phyloP scores from a whole-genome alignment of 2,113 vertebrate genomes.

The Balaenoptera acutorostrata region DNA sequence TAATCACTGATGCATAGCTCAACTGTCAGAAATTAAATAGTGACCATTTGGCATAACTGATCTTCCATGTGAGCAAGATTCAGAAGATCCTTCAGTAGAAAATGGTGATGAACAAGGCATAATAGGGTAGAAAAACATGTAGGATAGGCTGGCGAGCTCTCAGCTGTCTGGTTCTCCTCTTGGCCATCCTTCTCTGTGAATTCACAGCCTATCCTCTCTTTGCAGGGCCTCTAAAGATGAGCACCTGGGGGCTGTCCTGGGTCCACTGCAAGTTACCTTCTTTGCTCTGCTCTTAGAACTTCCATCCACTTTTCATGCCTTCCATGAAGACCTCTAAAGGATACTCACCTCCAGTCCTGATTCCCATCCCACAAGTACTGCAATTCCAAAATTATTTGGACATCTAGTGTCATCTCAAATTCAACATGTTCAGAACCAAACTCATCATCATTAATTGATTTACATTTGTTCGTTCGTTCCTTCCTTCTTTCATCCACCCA shows the following conservation, averaged over 20 bases:
- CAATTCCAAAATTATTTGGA: conserved; percentile 1
- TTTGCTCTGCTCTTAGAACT: background rate
- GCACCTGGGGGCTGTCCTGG: background rate
- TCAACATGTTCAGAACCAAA: background rate
- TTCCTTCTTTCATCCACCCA: background rate
- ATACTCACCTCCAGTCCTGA: background rate
- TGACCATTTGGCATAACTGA: background rate
- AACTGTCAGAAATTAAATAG: background rate
- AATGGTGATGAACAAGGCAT: background rate
- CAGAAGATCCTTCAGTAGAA: background rate
- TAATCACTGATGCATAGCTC: background rate
- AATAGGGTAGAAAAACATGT: background rate
- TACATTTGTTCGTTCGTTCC: background rate
- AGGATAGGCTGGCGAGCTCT: background rate
- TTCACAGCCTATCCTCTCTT: background rate
- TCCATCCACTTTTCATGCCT: background rate
- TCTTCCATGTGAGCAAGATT: background rate
- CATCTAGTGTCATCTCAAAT: background rate
- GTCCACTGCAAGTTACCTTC: background rate
- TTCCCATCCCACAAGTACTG: background rate
- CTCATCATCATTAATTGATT: background rate
- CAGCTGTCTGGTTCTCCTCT: background rate
- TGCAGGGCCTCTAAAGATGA: background rate
- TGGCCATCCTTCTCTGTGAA: background rate
- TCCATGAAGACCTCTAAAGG: background rate